Conservation (phyloP, 1,140 invertebrate species). For the Drosophila kepulauana region DNA sequence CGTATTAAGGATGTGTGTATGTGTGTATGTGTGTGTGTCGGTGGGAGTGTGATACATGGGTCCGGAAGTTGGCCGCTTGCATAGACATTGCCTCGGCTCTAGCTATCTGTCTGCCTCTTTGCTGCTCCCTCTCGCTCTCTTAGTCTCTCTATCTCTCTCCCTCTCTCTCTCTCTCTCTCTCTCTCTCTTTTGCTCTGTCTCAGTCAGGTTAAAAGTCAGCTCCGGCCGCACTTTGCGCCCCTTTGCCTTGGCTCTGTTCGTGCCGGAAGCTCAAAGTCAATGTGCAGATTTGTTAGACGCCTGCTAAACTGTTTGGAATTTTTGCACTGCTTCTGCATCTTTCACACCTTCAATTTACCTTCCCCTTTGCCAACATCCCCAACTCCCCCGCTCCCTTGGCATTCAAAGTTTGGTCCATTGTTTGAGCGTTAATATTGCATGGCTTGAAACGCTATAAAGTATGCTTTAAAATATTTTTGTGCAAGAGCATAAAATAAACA, state of each 20-base stretch:
- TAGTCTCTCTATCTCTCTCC: neutral
- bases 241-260: neutral
- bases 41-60: neutral
- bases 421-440: conserved; percentile 36
- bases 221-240: neutral
- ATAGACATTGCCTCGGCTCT: conserved; percentile 36
- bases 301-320: conserved; percentile 54
- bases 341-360: conserved; percentile 25
- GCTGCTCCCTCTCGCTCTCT: conserved; percentile 20
- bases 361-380: too few relatives aligned
- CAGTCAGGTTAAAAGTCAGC: conserved; percentile 62
- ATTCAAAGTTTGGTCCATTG: conserved; percentile 4
- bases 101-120: neutral
- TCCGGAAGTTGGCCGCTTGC: conserved; percentile 10
- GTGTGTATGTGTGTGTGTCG: conserved; percentile 3
- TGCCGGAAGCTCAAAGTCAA: conserved; percentile 30
- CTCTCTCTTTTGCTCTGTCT: neutral
- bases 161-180: neutral
- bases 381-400: neutral
- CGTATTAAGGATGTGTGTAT: conserved; percentile 1
- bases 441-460: conserved; percentile 47
- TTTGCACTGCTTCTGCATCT: conserved; percentile 27
- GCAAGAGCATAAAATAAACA: conserved; percentile 34
- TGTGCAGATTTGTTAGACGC: conserved; percentile 43
- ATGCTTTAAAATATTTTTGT: conserved; percentile 72